Conservation (phyloP, 2,113 vertebrate species). For the Sebastes fasciatus region DNA sequence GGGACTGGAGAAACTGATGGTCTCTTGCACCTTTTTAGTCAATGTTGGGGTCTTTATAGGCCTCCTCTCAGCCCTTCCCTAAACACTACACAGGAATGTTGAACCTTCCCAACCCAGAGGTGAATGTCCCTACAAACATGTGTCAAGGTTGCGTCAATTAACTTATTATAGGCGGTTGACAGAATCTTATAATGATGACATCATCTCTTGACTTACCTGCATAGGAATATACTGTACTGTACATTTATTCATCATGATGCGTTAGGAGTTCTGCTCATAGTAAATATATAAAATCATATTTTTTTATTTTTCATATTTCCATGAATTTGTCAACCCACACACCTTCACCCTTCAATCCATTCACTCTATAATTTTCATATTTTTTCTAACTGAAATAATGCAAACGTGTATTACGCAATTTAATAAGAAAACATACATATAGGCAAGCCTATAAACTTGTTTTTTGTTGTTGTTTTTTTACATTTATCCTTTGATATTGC, state of each 20-base stretch:
- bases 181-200: constrained; percentile 25
- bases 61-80: constrained; percentile 50
- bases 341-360: not conserved
- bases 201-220: not conserved
- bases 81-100: constrained; percentile 77
- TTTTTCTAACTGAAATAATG: not conserved
- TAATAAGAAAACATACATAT: not conserved
- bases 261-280: not conserved
- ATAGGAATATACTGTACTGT: not conserved
- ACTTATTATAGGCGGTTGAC: constrained; percentile 68
- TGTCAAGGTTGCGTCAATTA: constrained; percentile 71
- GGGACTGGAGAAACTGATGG: not conserved
- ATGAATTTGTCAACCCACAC: not conserved
- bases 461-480: too few relatives aligned
- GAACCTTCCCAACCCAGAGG: constrained; percentile 70
- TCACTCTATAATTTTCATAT: not conserved
- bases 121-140: constrained; percentile 74
- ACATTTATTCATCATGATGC: not conserved
- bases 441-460: too few relatives aligned
- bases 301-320: not conserved
- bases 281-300: too few relatives aligned
- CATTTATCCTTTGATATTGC: too few relatives aligned
- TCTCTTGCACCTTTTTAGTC: constrained; percentile 10
- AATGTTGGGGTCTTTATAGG: constrained; percentile 58
- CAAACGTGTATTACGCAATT: too few relatives aligned